Evolutionary conservation across 2,797 vertebrate species (phyloP).

Genomic region (Liparis tanakae): DNA sequence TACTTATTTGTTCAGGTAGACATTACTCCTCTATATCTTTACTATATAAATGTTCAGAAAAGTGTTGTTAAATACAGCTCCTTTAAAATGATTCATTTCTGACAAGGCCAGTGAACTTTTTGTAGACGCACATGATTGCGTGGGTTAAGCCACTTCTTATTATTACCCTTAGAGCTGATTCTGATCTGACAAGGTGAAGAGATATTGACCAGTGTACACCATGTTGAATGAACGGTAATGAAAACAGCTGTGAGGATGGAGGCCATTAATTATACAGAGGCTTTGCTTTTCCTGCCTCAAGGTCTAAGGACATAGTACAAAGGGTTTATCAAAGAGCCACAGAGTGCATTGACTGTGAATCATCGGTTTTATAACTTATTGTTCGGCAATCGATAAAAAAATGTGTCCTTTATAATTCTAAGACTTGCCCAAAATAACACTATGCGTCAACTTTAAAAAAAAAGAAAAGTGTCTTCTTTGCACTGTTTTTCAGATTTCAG

Average conservation of each 20-base stretch:
- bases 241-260: slow-evolving; percentile 50
- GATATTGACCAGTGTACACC: slow-evolving; percentile 72
- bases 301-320: slow-evolving; percentile 27
- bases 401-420: neutral
- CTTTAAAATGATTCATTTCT: neutral
- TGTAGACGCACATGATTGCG: slow-evolving; percentile 23
- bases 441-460: neutral
- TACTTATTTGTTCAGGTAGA: neutral
- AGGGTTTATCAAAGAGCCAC: slow-evolving; percentile 26
- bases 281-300: slow-evolving; percentile 50
- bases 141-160: slow-evolving; percentile 55
- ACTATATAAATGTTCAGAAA: no score
- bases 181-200: slow-evolving; percentile 70
- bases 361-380: neutral
- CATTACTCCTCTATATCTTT: neutral
- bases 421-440: neutral
- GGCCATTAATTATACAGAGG: slow-evolving; percentile 53
- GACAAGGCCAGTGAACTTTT: slow-evolving; percentile 35
- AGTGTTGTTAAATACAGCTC: neutral
- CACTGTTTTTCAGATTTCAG: neutral
- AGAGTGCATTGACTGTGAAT: slow-evolving; percentile 17
- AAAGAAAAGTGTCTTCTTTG: neutral
- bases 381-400: slow-evolving; percentile 4
- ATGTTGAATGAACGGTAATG: slow-evolving; percentile 67
- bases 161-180: slow-evolving; percentile 61